Conservation (phyloP, 2,888 invertebrate species). For the Brenthis hecate region DNA sequence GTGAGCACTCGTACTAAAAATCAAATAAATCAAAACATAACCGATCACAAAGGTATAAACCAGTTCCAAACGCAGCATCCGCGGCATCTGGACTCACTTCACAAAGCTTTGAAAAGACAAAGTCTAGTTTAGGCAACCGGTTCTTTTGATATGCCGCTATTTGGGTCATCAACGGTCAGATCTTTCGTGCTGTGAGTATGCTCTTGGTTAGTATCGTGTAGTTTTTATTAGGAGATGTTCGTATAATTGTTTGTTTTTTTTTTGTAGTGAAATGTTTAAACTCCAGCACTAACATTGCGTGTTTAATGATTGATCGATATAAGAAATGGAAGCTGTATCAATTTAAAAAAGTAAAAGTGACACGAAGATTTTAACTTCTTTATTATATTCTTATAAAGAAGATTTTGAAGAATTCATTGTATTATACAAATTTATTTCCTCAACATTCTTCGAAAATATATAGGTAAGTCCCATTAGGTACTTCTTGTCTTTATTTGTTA, state of each 20-base stretch:
- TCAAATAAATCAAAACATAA: slow-evolving; percentile 81
- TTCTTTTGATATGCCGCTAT: slow-evolving; percentile 62
- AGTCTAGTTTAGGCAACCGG: slow-evolving; percentile 67
- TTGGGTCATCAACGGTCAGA: slow-evolving; percentile 73
- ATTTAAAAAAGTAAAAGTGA: no score
- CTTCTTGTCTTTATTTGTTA: no score
- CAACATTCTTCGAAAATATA: no score
- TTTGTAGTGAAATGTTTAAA: neutral
- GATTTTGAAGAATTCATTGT: no score
- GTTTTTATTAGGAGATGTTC: slow-evolving; percentile 46
- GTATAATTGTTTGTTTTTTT: neutral
- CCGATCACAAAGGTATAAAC: slow-evolving; percentile 80
- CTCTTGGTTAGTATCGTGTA: slow-evolving; percentile 56
- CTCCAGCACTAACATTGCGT: no score
- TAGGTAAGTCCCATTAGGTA: no score
- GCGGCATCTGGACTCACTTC: slow-evolving; percentile 69
- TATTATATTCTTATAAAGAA: no score
- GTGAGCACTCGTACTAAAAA: slow-evolving; percentile 74
- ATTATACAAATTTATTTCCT: no score
- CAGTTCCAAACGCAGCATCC: slow-evolving; percentile 77
- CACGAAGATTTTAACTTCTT: no score
- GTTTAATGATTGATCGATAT: no score
- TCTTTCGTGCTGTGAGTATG: slow-evolving; percentile 41
- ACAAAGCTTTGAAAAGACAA: slow-evolving; percentile 71
- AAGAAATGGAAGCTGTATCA: no score